Evolutionary conservation across 2,888 invertebrate species (phyloP), one percentile per base, ranked within the genome.

Genomic region (Orchesella flavescens): DNA sequence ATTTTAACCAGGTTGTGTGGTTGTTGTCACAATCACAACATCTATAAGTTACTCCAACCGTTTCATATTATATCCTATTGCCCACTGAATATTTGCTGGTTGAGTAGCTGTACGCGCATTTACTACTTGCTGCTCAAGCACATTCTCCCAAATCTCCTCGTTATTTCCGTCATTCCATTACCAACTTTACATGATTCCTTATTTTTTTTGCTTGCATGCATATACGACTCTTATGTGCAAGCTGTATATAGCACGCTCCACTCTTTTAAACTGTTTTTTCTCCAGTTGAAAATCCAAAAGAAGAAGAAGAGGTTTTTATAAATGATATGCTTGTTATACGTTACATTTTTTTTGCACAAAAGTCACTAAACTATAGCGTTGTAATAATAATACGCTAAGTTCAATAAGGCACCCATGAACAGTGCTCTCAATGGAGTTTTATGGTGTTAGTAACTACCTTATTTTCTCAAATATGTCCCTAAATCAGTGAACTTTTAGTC

Each of bases 111-210:
- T 34, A 59, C 44, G 46, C 73, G 61, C 61, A 46, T 61, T 73
- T 73, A 73, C 73, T 73, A 61, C 59, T 73, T 73, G 73, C 73
- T 73, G 73, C 61, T 73, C 73, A 61, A 73, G 73, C 73, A 73
- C 61, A 73, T 73, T 73, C 73, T 59, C 73, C 59, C 73, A 73
- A 73, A 73, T 73, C 73, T 73, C 73, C 73, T 73, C 73, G 73
- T 73, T 73, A 73, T 73, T 73, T 73, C 73, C 73, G 73, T 73
- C 73, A 73, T 73, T 73, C 34, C 61, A 59, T 61, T 73, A 44
- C 57, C 23, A 72, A 61, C 49, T 73, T 61, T 73, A 59, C 61
- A 73, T 61, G 17, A 43, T 12, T 24, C 44, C 3, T 71, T 13
- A 49, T 23, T 43, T 55, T 72, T 17, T 72, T 15, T 71, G n/a